phyloP scores from a whole-genome alignment of 2,113 vertebrate species.

The Seriola rivoliana region DNA sequence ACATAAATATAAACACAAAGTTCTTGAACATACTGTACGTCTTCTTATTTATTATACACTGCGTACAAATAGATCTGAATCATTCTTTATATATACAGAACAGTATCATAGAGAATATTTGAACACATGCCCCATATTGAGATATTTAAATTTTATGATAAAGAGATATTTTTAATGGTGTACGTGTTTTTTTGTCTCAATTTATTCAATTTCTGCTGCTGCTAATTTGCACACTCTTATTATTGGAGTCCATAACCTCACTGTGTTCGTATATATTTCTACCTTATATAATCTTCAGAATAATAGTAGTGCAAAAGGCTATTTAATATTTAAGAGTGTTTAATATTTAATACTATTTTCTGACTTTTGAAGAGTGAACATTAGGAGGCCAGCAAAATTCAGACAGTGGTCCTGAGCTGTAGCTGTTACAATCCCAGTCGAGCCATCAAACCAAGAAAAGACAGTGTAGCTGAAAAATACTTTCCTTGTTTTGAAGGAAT shows the following conservation, averaged over 20 bases:
- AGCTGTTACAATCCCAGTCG: background rate
- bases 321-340: slow-evolving; percentile 74
- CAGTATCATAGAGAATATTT: slow-evolving; percentile 23
- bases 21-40: background rate
- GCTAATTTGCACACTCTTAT: slow-evolving; percentile 38
- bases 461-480: background rate
- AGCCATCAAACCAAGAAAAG: background rate
- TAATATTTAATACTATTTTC: slow-evolving; percentile 76
- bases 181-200: slow-evolving; percentile 24
- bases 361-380: slow-evolving; percentile 69
- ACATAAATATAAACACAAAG: background rate
- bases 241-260: slow-evolving; percentile 47
- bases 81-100: background rate
- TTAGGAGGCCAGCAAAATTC: slow-evolving; percentile 42
- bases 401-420: slow-evolving; percentile 16
- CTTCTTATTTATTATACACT: background rate
- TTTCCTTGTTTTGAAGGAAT: slow-evolving; percentile 26
- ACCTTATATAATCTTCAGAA: slow-evolving; percentile 66
- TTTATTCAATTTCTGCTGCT: slow-evolving; percentile 34
- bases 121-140: slow-evolving; percentile 16
- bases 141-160: background rate
- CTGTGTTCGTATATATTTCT: slow-evolving; percentile 50
- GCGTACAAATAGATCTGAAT: background rate
- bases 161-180: slow-evolving; percentile 9
- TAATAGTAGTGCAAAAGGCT: slow-evolving; percentile 63